Conservation (phyloP, 2,888 invertebrate genomes). For the Athalia circularis region DNA sequence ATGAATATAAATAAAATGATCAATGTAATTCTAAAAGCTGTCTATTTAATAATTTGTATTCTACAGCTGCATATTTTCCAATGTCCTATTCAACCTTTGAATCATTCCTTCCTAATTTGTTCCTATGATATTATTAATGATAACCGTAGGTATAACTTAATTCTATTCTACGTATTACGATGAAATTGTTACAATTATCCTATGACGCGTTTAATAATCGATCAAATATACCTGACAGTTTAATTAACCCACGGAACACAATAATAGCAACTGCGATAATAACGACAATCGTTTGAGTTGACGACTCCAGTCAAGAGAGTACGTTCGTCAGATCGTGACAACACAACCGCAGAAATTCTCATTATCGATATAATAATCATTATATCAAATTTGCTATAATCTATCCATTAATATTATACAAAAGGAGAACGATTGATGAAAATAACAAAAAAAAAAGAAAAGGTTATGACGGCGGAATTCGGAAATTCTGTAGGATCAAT, state of each 20-base stretch:
- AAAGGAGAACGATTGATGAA: too few species aligned
- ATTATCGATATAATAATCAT: conserved; percentile 16
- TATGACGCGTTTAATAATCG: too few species aligned
- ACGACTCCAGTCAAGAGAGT: conserved; percentile 14
- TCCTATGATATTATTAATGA: neutral
- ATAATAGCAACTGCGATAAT: neutral
- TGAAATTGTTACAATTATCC: too few species aligned
- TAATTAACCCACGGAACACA: neutral
- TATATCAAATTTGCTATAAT: conserved; percentile 11
- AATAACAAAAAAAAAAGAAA: too few species aligned
- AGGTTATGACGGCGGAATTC: too few species aligned
- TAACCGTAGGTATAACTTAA: neutral
- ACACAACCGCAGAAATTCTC: conserved; percentile 4
- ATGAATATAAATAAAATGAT: conserved; percentile 55
- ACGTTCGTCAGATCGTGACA: conserved; percentile 22
- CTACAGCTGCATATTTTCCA: neutral
- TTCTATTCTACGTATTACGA: too few species aligned
- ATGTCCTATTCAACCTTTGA: neutral
- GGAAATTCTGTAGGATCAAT: too few species aligned
- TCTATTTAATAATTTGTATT: neutral
- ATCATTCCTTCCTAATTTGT: neutral
- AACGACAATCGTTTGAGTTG: conserved; percentile 26
- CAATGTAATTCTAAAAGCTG: conserved; percentile 27
- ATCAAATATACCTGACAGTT: neutral
- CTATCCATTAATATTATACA: too few species aligned